A percentile compares a stretch with the other conserved stretches of the same genome.
phyloP scores from a whole-genome alignment of 2,888 invertebrate species.

The Sarcophaga variegata region DNA sequence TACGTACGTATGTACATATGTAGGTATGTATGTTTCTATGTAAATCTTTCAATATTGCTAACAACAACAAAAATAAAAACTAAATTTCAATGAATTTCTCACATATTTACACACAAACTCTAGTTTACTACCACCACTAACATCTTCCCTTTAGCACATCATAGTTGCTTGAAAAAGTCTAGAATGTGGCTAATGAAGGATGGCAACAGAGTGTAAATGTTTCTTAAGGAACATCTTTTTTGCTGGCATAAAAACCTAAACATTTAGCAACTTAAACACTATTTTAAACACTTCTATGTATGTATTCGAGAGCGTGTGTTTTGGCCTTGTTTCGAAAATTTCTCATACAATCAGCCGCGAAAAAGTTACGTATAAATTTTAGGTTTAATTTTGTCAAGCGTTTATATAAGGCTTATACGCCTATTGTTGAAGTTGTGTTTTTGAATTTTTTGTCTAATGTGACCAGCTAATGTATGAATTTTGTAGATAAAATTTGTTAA shows the following conservation, averaged over 20 bases:
- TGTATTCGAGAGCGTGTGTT: background rate
- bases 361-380: slow-evolving; percentile 43
- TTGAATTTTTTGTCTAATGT: background rate
- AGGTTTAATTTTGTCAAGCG: slow-evolving; percentile 41
- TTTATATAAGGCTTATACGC: background rate
- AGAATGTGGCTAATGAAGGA: no score
- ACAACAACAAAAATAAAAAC: background rate
- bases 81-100: slow-evolving; percentile 49
- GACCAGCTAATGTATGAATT: slow-evolving; percentile 14
- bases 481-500: background rate
- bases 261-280: background rate
- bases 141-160: no score
- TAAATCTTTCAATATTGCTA: slow-evolving; percentile 32
- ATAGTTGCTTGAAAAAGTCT: no score
- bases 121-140: no score
- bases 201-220: no score
- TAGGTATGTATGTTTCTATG: no score
- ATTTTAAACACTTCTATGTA: background rate
- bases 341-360: slow-evolving; percentile 6
- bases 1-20: background rate
- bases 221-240: slow-evolving; percentile 23
- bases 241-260: slow-evolving; percentile 8
- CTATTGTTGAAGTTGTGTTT: background rate
- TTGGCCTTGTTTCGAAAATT: background rate
- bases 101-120: slow-evolving; percentile 4